These are phyloP conservation scores for Phalloptychus januarius DNA, from an alignment of 2,797 vertebrate genomes.

Conservation along the genomic window DNA sequence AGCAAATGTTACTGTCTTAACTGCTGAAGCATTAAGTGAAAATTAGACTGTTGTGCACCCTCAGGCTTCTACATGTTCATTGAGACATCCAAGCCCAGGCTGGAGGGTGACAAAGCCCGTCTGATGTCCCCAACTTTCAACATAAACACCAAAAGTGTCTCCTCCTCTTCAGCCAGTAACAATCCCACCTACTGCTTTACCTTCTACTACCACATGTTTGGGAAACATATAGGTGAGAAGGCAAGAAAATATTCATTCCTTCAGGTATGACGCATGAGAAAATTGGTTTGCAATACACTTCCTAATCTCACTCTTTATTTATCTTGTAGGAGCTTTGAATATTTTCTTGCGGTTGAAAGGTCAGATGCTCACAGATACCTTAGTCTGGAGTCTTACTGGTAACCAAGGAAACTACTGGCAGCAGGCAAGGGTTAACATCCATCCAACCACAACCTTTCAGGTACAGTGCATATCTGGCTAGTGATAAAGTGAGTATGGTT, in stretches of 20 bases:
- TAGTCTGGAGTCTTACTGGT: constrained; percentile 88
- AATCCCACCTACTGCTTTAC: constrained; percentile 87
- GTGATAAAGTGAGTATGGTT: not conserved
- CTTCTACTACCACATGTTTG: constrained; percentile 83
- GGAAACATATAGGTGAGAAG: constrained; percentile 90
- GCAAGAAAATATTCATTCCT: not conserved
- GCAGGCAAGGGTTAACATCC: constrained; percentile 90
- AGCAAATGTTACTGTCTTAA: not conserved
- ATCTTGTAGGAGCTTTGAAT: constrained; percentile 85
- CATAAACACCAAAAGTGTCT: constrained; percentile 87
- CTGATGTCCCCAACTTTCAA: constrained; percentile 92
- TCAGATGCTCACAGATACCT: constrained; percentile 82
- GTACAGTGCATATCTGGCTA: constrained; percentile 50
- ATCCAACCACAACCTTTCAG: constrained; percentile 92
- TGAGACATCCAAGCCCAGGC: constrained; percentile 90
- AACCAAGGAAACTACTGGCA: constrained; percentile 94
- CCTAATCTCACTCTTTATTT: not conserved
- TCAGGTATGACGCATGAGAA: not conserved
- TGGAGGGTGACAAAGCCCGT: constrained; percentile 90
- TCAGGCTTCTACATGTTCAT: constrained; percentile 98
- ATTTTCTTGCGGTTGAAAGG: constrained; percentile 89
- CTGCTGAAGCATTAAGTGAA: not conserved
- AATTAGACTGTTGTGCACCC: not conserved
- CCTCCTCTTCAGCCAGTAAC: constrained; percentile 81
- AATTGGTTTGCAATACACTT: not conserved